Percentiles rank a stretch among this genome's conserved stretches.
These are phyloP conservation scores for Brachionus sp. DNA, from an alignment of 1,140 invertebrate species.

Conservation along the genomic window DNA sequence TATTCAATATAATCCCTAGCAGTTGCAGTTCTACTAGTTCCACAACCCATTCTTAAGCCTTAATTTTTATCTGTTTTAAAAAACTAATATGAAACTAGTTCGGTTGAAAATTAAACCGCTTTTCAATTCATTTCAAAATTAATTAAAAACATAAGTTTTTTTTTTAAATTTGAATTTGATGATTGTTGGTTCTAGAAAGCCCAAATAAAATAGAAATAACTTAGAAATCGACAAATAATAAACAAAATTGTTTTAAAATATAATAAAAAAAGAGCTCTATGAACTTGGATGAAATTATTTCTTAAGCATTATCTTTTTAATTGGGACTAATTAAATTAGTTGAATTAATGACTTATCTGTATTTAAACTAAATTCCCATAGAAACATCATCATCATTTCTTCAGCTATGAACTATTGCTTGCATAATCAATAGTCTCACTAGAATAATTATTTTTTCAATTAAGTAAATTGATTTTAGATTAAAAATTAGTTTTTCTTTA, in stretches of 20 bases:
- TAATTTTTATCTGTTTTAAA: not conserved
- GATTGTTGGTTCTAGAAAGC: not conserved
- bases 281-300: not conserved
- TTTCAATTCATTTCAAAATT: not conserved
- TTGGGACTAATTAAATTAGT: not conserved
- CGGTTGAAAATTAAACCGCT: not conserved
- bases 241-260: not conserved
- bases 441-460: not conserved
- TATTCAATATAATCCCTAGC: slow-evolving; percentile 34
- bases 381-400: not conserved
- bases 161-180: slow-evolving; percentile 39
- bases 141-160: slow-evolving; percentile 31
- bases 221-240: not conserved
- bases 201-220: not conserved
- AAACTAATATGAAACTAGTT: not conserved
- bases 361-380: not conserved
- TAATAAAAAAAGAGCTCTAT: not conserved
- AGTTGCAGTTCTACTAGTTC: not conserved
- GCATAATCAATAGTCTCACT: not conserved
- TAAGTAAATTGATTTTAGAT: not conserved
- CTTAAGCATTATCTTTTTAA: not conserved
- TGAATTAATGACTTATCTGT: not conserved
- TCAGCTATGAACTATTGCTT: not conserved
- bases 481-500: not conserved
- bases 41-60: not conserved